Percentiles rank a stretch among this genome's conserved stretches.
phyloP scores from a whole-genome alignment of 2,113 vertebrate species.

The Ramphastos sulfuratus region DNA sequence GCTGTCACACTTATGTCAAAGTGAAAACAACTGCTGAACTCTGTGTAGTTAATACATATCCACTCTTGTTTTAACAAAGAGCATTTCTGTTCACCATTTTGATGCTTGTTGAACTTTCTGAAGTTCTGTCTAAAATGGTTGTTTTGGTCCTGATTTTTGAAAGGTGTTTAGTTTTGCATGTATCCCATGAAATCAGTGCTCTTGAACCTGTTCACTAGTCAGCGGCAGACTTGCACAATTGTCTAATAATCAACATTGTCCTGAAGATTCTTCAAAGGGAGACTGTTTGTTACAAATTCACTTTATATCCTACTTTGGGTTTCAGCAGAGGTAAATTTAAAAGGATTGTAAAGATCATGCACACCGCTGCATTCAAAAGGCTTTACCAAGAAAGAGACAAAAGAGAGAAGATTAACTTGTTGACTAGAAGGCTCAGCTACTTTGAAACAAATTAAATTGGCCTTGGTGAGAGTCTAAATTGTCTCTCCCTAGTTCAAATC shows the following conservation, averaged over 20 bases:
- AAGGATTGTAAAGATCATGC: not conserved
- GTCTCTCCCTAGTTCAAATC: no score
- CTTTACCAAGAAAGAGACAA: not conserved
- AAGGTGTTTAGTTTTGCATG: not conserved
- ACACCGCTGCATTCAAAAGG: not conserved
- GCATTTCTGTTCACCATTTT: not conserved
- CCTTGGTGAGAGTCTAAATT: no score
- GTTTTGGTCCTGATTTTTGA: not conserved
- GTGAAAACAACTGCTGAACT: not conserved
- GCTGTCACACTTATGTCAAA: not conserved
- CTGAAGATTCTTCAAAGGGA: not conserved
- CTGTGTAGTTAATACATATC: not conserved
- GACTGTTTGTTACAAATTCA: not conserved
- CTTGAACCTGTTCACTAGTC: not conserved
- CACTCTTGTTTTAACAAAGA: not conserved
- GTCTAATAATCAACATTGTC: not conserved
- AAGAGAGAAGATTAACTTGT: not conserved
- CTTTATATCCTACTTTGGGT: not conserved
- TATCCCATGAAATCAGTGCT: not conserved
- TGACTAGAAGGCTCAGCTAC: not conserved
- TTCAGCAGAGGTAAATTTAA: not conserved
- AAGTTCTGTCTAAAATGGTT: not conserved
- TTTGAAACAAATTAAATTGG: not conserved
- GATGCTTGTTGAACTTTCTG: not conserved
- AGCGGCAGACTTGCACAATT: not conserved